A percentile compares a stretch with the other conserved stretches of the same genome.
Conservation (phyloP, 2,113 vertebrate species). For the Progne subis region DNA sequence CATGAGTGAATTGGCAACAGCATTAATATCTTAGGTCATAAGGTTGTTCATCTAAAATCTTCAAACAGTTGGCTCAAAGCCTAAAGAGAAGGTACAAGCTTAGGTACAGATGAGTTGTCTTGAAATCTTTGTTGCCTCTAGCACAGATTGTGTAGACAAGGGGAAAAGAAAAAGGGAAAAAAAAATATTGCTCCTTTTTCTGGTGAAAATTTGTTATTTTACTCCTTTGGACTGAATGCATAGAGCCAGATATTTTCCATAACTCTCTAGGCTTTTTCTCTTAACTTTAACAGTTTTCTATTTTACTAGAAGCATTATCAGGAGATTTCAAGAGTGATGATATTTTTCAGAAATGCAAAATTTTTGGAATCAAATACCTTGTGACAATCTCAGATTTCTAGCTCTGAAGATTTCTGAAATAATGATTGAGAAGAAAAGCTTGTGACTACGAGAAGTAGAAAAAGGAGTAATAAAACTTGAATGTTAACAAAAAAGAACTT, state of each 20-base stretch:
- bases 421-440: neutral
- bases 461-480: neutral
- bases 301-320: neutral
- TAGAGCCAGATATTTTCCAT: neutral
- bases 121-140: neutral
- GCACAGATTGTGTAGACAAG: neutral
- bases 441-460: neutral
- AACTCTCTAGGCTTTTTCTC: neutral
- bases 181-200: neutral
- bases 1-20: neutral
- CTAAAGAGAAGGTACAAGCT: neutral
- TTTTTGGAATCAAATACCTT: neutral
- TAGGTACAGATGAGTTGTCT: neutral
- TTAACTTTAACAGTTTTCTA: neutral
- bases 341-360: neutral
- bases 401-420: neutral
- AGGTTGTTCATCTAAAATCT: neutral
- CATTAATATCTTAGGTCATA: neutral
- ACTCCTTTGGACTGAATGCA: neutral
- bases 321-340: neutral
- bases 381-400: neutral
- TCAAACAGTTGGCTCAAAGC: conserved; percentile 45
- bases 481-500: neutral
- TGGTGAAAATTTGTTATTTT: neutral
- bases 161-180: neutral